Conservation (phyloP, 2,797 vertebrate genomes). For the Tiaroga cobitis region DNA sequence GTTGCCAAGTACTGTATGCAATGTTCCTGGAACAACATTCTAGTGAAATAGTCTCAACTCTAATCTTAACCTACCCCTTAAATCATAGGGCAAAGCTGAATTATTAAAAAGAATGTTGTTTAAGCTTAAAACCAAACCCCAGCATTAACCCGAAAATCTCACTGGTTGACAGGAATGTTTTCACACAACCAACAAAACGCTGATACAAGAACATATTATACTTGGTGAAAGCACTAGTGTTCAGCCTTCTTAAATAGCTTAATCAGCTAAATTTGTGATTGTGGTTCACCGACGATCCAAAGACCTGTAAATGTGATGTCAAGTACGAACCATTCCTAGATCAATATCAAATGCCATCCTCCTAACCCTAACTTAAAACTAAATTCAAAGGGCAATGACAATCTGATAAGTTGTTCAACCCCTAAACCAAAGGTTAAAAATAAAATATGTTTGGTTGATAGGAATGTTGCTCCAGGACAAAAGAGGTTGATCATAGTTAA, state of each 20-base stretch:
- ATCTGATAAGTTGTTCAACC: neutral
- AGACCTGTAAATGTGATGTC: neutral
- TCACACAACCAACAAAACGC: neutral
- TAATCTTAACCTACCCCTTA: neutral
- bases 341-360: neutral
- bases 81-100: too few relatives aligned
- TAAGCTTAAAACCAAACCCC: neutral
- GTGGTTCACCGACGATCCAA: neutral
- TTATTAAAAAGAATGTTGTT: neutral
- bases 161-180: neutral
- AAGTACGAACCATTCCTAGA: neutral
- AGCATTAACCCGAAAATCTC: neutral
- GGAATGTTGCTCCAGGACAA: neutral
- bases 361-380: neutral
- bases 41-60: neutral
- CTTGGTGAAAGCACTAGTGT: neutral
- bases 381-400: neutral
- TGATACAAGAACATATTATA: neutral
- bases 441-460: neutral
- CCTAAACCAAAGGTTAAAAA: neutral
- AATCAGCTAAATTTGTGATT: neutral
- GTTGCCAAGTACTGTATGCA: neutral
- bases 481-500: neutral
- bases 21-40: conserved; percentile 4
- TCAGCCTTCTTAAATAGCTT: neutral